Conservation (phyloP, 2,113 vertebrate genomes). For the Coreoperca whiteheadi region DNA sequence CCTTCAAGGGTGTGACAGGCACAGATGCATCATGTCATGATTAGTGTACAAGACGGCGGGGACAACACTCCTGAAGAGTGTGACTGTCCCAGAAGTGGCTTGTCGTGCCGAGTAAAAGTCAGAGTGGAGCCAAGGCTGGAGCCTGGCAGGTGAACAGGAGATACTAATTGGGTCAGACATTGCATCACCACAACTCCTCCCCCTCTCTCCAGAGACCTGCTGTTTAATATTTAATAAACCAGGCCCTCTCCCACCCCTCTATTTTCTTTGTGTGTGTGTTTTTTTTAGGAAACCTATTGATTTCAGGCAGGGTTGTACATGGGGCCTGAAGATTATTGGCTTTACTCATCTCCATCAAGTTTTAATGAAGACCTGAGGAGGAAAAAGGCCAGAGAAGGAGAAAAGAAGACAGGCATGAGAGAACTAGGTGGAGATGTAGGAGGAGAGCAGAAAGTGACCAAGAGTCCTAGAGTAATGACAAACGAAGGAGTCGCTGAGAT, state of each 20-base stretch:
- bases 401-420: slow-evolving; percentile 25
- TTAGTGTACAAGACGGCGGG: slow-evolving; percentile 35
- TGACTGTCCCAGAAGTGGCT: slow-evolving; percentile 55
- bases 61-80: slow-evolving; percentile 46
- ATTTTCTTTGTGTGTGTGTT: slow-evolving; percentile 20
- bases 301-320: slow-evolving; percentile 75
- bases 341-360: slow-evolving; percentile 83
- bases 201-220: slow-evolving; percentile 57
- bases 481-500: neutral
- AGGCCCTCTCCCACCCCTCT: slow-evolving; percentile 47
- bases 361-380: slow-evolving; percentile 81
- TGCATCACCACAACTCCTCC: slow-evolving; percentile 64
- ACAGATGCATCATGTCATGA: slow-evolving; percentile 63
- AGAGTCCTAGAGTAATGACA: neutral
- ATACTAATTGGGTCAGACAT: slow-evolving; percentile 81
- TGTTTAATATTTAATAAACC: slow-evolving; percentile 84
- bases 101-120: slow-evolving; percentile 56
- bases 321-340: slow-evolving; percentile 79
- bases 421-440: neutral
- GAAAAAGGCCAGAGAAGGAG: slow-evolving; percentile 36
- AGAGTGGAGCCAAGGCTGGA: slow-evolving; percentile 46
- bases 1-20: slow-evolving; percentile 53
- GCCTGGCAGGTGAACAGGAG: slow-evolving; percentile 74
- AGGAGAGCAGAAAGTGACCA: neutral
- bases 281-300: slow-evolving; percentile 78